Evolutionary conservation across 2,888 invertebrate genomes (phyloP), one percentile per base, ranked within the genome.

Genomic region (Cyrtodaria siliqua): DNA sequence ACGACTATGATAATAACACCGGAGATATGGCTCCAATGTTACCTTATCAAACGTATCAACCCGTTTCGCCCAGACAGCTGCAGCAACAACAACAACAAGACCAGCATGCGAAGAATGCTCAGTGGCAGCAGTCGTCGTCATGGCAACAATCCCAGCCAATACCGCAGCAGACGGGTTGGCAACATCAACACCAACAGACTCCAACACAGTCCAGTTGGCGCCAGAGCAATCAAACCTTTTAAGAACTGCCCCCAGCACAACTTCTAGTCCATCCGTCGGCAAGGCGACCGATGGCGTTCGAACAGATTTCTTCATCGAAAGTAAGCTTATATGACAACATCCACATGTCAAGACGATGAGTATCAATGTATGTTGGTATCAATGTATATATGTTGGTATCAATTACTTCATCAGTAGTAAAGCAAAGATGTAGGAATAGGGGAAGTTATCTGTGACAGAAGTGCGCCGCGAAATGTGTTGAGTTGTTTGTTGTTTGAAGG

Each of bases 281-380:
- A 38, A 82, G 84, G 29, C 85, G 90, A 56, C 90, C 90, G 44
- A 89, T 90, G 88, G 88, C 88, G 24, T 90, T 90, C 78, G 88
- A 89, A 59, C 89, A 89, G 68, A 79, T 83, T n/a, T 88, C 88
- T 8, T 89, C 90, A 6, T 90, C 90, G 1, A 90, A 90, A 81
- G 86, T 90, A 72, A 90, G 90, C 64, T 83, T 90, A 14, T 90
- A 90, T 63, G 90, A 90, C 71, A 90, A 90, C 79, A 86, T 90
- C n/a, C 79, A 84, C 44, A 84, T 83, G 76, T 71, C 68, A 14
- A 67, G 75, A 75, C 20, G 75, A 77, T 2, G 78, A 81, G 12
- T 33, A 33, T 8, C n/a, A n/a, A n/a, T n/a, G n/a, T n/a, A n/a
- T n/a, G n/a, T n/a, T n/a, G n/a, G n/a, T n/a, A n/a, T n/a, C n/a